These are phyloP conservation scores for Calliphora vicina DNA, from an alignment of 1,140 invertebrate genomes.

Conservation along the genomic window DNA sequence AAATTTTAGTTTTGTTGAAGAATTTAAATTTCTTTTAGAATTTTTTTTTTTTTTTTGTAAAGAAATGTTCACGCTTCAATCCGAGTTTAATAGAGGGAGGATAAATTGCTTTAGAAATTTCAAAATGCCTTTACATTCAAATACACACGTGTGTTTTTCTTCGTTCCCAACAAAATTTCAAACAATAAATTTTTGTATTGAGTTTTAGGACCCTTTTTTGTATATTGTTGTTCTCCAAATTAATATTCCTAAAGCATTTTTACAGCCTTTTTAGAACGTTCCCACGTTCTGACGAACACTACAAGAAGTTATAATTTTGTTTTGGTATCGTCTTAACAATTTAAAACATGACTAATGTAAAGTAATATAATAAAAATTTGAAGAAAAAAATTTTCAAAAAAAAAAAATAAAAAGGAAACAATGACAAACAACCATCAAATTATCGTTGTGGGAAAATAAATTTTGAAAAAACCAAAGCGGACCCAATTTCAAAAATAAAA, in stretches of 20 bases:
- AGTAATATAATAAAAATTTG: slow-evolving; percentile 15
- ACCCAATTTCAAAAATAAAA: slow-evolving; percentile 21
- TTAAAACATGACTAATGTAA: slow-evolving; percentile 21
- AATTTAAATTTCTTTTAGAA: too few species aligned
- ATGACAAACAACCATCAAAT: background rate
- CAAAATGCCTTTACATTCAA: background rate
- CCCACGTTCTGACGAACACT: background rate
- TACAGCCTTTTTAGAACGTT: slow-evolving; percentile 15
- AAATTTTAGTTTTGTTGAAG: slow-evolving; percentile 46
- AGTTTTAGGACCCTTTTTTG: background rate
- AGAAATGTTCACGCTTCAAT: slow-evolving; percentile 20
- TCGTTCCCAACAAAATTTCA: background rate
- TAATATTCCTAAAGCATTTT: background rate
- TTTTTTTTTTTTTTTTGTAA: slow-evolving; percentile 44
- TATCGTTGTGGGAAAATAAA: slow-evolving; percentile 2
- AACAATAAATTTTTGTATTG: too few species aligned
- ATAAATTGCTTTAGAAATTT: slow-evolving; percentile 11
- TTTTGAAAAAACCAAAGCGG: background rate
- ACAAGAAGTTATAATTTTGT: background rate
- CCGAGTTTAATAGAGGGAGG: background rate
- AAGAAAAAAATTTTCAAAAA: background rate
- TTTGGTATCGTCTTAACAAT: background rate
- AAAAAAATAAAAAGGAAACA: background rate
- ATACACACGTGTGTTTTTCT: slow-evolving; percentile 23
- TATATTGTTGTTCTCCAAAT: background rate